Conservation (phyloP, 2,888 invertebrate genomes). For the Hypomecis punctinalis region DNA sequence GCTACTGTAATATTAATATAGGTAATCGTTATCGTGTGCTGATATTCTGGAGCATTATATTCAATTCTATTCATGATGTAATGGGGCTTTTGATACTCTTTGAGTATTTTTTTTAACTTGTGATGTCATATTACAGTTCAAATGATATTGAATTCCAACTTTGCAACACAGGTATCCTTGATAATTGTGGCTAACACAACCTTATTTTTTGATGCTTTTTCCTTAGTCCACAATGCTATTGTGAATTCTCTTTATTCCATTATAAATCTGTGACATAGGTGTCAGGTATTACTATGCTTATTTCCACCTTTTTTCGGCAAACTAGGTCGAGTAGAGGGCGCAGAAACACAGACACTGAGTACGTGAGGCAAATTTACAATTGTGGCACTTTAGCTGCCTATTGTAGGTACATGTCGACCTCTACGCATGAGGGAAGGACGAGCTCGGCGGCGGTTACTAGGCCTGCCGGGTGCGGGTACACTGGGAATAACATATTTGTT, state of each 20-base stretch:
- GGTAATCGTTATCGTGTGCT: too few relatives aligned
- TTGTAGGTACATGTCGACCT: slow-evolving; percentile 33
- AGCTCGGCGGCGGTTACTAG: slow-evolving; percentile 18
- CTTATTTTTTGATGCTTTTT: too few relatives aligned
- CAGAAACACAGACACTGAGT: slow-evolving; percentile 44
- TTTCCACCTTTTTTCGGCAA: slow-evolving; percentile 39
- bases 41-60: too few relatives aligned
- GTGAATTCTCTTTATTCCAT: not conserved
- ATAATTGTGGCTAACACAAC: too few relatives aligned
- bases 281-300: slow-evolving; percentile 20
- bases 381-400: slow-evolving; percentile 35
- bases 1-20: too few relatives aligned
- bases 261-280: slow-evolving; percentile 6
- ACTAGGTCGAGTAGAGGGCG: slow-evolving; percentile 53
- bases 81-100: too few relatives aligned
- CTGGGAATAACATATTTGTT: slow-evolving; percentile 14
- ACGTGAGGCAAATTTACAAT: slow-evolving; percentile 57
- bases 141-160: too few relatives aligned
- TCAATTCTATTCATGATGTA: too few relatives aligned
- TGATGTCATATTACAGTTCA: too few relatives aligned
- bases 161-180: too few relatives aligned
- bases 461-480: slow-evolving; percentile 15
- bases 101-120: too few relatives aligned
- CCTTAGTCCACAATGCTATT: too few relatives aligned
- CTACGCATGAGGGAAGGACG: slow-evolving; percentile 36